Percentiles rank a stretch among this genome's conserved stretches.
Evolutionary conservation across 2,113 vertebrate species (phyloP).

Genomic region (Leucosticte australis): DNA sequence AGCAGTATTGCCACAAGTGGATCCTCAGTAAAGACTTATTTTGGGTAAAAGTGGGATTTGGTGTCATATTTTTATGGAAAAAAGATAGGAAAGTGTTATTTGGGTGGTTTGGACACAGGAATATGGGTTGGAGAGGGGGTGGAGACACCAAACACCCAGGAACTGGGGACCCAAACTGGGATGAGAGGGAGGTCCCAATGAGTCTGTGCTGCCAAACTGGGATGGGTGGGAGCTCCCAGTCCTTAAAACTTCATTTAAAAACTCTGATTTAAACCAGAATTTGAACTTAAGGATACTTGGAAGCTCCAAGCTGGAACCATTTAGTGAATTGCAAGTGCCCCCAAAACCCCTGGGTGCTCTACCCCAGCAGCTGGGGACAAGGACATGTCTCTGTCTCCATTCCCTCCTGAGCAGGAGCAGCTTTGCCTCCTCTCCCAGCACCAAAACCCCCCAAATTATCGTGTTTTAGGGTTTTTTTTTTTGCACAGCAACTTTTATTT

Average conservation of each 20-base stretch:
- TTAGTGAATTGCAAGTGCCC: not conserved
- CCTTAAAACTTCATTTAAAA: not conserved
- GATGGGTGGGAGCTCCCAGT: not conserved
- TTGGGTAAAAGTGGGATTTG: not conserved
- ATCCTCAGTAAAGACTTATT: not conserved
- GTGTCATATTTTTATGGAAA: not conserved
- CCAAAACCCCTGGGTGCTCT: not conserved
- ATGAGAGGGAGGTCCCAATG: not conserved
- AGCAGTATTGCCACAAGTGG: not conserved
- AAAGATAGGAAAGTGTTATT: not conserved
- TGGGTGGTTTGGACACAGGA: not conserved
- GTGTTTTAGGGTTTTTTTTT: rapidly evolving
- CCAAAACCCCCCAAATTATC: not conserved
- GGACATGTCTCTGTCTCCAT: too few relatives aligned
- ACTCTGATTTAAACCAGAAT: not conserved
- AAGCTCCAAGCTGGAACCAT: not conserved
- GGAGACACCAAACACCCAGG: not conserved
- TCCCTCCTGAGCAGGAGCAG: not conserved
- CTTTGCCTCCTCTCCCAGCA: not conserved
- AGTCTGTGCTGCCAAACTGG: not conserved
- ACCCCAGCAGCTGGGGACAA: not conserved
- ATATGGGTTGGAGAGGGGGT: not conserved
- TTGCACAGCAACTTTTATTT: conserved; percentile 47
- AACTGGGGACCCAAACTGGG: not conserved
- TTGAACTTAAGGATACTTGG: not conserved